Conservation (phyloP, 2,888 invertebrate genomes). For the Pristionchus arcanus region DNA sequence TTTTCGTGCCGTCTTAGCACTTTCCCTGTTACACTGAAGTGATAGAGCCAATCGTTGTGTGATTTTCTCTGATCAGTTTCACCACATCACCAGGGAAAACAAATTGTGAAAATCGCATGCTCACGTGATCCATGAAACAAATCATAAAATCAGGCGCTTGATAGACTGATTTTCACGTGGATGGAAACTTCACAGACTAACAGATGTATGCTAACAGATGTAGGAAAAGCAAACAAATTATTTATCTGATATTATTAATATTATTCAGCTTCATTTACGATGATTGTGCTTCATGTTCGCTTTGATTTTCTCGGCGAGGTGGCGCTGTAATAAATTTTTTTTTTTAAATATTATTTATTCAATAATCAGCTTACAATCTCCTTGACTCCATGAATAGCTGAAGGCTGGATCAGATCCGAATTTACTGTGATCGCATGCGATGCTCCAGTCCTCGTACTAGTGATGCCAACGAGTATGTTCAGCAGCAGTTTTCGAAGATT, state of each 20-base stretch:
- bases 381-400: neutral
- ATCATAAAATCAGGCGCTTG: neutral
- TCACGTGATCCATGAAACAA: neutral
- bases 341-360: neutral
- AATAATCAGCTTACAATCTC: neutral
- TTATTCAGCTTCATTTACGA: neutral
- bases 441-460: neutral
- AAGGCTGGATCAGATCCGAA: neutral
- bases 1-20: neutral
- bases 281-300: neutral
- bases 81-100: too few species aligned
- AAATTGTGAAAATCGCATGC: too few species aligned
- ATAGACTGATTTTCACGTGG: neutral
- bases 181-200: neutral
- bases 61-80: too few species aligned
- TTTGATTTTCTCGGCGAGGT: neutral
- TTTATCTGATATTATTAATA: constrained; percentile 8
- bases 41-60: too few species aligned
- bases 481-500: neutral
- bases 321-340: neutral
- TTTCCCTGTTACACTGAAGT: neutral
- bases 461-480: neutral
- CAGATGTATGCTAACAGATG: neutral
- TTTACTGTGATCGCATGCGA: neutral
- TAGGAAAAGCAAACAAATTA: neutral